Evolutionary conservation across 2,888 invertebrate genomes (phyloP).

Genomic region (Noctua comes): DNA sequence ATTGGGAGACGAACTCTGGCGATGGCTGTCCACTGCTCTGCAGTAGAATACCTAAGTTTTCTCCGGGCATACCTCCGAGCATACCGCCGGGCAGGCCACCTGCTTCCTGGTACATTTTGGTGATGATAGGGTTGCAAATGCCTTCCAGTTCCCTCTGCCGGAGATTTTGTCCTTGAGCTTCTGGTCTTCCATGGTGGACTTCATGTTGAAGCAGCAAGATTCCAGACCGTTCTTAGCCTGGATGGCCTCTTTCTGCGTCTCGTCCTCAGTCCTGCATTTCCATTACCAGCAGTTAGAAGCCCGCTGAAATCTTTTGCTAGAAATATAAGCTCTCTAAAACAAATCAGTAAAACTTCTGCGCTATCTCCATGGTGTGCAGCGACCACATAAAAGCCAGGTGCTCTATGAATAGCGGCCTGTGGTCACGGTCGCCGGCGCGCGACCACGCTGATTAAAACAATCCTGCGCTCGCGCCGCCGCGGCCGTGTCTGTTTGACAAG

Average conservation of each 20-base stretch:
- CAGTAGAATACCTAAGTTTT: neutral
- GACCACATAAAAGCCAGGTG: slow-evolving; percentile 60
- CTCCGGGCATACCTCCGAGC: too few relatives aligned
- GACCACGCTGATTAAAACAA: slow-evolving; percentile 65
- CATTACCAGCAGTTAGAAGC: neutral
- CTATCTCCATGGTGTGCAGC: neutral
- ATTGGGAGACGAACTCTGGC: neutral
- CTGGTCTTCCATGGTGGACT: too few relatives aligned
- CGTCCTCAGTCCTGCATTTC: too few relatives aligned
- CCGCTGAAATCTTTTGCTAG: neutral
- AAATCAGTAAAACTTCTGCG: slow-evolving; percentile 31
- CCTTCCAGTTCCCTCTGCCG: too few relatives aligned
- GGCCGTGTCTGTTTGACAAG: slow-evolving; percentile 51
- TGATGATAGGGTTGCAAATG: too few relatives aligned
- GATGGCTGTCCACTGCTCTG: neutral
- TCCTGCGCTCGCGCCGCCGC: slow-evolving; percentile 56
- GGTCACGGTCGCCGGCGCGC: slow-evolving; percentile 67
- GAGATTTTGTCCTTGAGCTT: too few relatives aligned
- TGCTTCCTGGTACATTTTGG: too few relatives aligned
- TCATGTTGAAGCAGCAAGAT: too few relatives aligned
- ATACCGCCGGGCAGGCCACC: too few relatives aligned
- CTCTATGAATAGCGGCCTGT: slow-evolving; percentile 64
- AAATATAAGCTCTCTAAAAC: neutral
- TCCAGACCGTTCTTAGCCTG: too few relatives aligned
- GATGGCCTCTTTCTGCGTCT: too few relatives aligned